Evolutionary conservation across 2,888 invertebrate species (phyloP).

Genomic region (Tridacna gigas): DNA sequence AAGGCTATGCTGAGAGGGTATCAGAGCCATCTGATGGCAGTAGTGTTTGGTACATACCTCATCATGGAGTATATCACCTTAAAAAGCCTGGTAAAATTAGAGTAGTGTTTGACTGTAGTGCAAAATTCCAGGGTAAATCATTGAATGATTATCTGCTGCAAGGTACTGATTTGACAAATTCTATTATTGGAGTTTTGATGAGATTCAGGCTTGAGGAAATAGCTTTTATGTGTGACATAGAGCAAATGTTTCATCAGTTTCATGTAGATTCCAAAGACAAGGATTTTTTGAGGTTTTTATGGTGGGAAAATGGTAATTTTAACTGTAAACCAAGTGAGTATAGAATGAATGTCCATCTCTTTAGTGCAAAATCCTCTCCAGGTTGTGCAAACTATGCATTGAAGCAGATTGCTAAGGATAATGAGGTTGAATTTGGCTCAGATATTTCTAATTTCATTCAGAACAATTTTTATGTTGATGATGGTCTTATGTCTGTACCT

Average conservation of each 20-base stretch:
- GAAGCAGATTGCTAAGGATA: conserved; percentile 37
- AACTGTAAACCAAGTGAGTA: conserved; percentile 38
- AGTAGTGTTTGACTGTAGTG: conserved; percentile 64
- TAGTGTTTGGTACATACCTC: conserved; percentile 43
- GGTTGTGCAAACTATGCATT: conserved; percentile 57
- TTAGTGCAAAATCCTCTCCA: conserved; percentile 61
- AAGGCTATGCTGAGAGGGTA: conserved; percentile 24
- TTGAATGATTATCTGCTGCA: conserved; percentile 53
- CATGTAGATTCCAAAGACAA: conserved; percentile 32
- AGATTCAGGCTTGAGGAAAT: conserved; percentile 50
- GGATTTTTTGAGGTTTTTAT: conserved; percentile 58
- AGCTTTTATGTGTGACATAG: conserved; percentile 56
- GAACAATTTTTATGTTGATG: not conserved
- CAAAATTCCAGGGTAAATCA: conserved; percentile 12
- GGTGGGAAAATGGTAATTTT: conserved; percentile 42
- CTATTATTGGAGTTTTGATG: conserved; percentile 54
- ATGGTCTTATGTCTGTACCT: not conserved
- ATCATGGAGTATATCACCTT: conserved; percentile 45
- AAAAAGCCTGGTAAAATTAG: conserved; percentile 36
- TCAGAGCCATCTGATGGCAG: conserved; percentile 24
- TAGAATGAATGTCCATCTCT: conserved; percentile 60
- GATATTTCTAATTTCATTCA: not conserved
- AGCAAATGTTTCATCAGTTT: conserved; percentile 62
- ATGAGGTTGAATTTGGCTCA: conserved; percentile 20
- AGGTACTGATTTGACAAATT: conserved; percentile 61